These are phyloP conservation scores for Conger conger DNA, from an alignment of 2,113 vertebrate species.

Conservation along the genomic window DNA sequence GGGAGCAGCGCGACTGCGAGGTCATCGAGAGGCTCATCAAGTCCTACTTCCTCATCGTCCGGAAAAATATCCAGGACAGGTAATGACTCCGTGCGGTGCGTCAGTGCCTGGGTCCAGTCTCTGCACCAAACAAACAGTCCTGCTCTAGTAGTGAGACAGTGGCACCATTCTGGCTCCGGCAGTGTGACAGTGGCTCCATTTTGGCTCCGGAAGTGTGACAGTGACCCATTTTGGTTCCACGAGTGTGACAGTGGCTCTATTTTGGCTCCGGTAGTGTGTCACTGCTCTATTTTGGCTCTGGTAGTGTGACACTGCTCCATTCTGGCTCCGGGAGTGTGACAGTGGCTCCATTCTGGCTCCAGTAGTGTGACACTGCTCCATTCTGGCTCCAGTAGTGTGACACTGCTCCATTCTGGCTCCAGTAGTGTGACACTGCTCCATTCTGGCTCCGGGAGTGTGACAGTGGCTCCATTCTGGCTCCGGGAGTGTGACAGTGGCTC, in stretches of 20 bases:
- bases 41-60: slow-evolving; percentile 96
- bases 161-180: too few relatives aligned
- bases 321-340: slow-evolving; percentile 60
- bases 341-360: neutral
- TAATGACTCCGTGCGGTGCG: slow-evolving; percentile 36
- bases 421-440: slow-evolving; percentile 56
- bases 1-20: slow-evolving; percentile 96
- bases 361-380: neutral
- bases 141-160: too few relatives aligned
- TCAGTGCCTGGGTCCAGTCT: neutral
- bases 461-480: neutral
- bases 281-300: neutral
- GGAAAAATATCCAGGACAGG: slow-evolving; percentile 99
- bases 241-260: too few relatives aligned
- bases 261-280: too few relatives aligned
- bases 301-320: neutral
- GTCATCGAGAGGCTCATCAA: slow-evolving; percentile 98
- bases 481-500: too few relatives aligned
- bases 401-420: slow-evolving; percentile 13
- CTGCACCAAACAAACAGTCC: too few relatives aligned
- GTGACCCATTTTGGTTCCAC: too few relatives aligned
- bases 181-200: too few relatives aligned
- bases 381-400: neutral
- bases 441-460: neutral
- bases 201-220: too few relatives aligned